Conservation (phyloP, 2,797 vertebrate species). For the Yasuhikotakia modesta region DNA sequence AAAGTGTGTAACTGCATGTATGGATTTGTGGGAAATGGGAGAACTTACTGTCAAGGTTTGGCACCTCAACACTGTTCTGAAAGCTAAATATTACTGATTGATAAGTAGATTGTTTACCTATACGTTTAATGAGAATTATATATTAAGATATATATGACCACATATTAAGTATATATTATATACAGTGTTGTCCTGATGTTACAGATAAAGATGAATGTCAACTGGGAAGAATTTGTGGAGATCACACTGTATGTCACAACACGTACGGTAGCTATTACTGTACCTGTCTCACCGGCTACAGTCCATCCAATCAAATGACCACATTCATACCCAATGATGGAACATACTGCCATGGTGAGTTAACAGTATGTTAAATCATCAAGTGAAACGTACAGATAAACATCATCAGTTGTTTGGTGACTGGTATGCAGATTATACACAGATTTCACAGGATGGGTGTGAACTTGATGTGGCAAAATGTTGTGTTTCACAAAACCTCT, state of each 20-base stretch:
- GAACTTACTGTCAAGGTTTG: slow-evolving; percentile 84
- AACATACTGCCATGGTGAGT: slow-evolving; percentile 87
- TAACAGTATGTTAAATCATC: too few species aligned
- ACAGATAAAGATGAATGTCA: slow-evolving; percentile 86
- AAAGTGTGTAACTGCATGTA: slow-evolving; percentile 91
- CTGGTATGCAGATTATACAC: not conserved
- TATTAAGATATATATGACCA: too few species aligned
- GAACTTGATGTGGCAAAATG: slow-evolving; percentile 10
- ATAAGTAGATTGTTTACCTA: too few species aligned
- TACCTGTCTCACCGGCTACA: slow-evolving; percentile 85
- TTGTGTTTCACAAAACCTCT: not conserved
- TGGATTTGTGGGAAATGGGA: slow-evolving; percentile 91
- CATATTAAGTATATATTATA: too few species aligned
- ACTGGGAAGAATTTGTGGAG: slow-evolving; percentile 89
- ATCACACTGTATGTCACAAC: slow-evolving; percentile 87
- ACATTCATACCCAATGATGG: slow-evolving; percentile 95
- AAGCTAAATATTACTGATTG: too few species aligned
- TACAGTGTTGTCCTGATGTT: not conserved
- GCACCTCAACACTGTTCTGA: not conserved
- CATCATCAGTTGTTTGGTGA: not conserved
- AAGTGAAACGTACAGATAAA: too few species aligned
- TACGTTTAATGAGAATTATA: too few species aligned
- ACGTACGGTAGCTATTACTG: slow-evolving; percentile 92
- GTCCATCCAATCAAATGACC: slow-evolving; percentile 84
- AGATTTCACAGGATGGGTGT: slow-evolving; percentile 26